phyloP scores from a whole-genome alignment of 2,888 invertebrate genomes.

The Lochmaea capreae region DNA sequence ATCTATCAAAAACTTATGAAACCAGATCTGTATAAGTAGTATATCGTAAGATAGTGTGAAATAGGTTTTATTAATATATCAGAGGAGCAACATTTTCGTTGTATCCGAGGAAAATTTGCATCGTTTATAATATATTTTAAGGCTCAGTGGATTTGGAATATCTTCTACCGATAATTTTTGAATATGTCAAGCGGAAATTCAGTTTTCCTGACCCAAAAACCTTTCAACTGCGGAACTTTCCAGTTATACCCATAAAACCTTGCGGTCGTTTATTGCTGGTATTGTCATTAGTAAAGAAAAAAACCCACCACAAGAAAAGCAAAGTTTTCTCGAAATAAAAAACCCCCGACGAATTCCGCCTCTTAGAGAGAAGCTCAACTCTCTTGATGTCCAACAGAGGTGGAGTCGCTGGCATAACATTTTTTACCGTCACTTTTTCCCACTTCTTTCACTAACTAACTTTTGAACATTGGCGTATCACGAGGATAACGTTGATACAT shows the following conservation, averaged over 20 bases:
- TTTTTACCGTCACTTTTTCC: background rate
- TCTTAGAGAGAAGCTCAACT: background rate
- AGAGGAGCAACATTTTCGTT: too few species aligned
- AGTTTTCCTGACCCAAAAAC: conserved; percentile 27
- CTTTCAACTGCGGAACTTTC: conserved; percentile 23
- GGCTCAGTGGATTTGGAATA: background rate
- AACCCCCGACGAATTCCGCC: conserved; percentile 5
- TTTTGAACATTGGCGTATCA: background rate
- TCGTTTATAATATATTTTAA: too few species aligned
- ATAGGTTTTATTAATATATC: too few species aligned
- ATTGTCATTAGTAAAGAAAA: conserved; percentile 3
- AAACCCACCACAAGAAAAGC: conserved; percentile 3
- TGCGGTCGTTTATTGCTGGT: background rate
- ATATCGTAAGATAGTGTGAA: too few species aligned
- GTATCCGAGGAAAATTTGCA: too few species aligned
- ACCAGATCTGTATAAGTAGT: too few species aligned
- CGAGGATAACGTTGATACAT: too few species aligned
- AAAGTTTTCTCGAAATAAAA: conserved; percentile 14
- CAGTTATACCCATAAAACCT: conserved; percentile 26
- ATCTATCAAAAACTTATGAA: too few species aligned
- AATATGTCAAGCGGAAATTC: conserved; percentile 15
- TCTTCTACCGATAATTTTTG: background rate
- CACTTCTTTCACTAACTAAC: background rate
- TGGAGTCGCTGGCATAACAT: background rate
- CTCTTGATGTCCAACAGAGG: conserved; percentile 14